A percentile compares a stretch with the other conserved stretches of the same genome.
Conservation (phyloP, 2,113 vertebrate species). For the Sapayoa aenigma region DNA sequence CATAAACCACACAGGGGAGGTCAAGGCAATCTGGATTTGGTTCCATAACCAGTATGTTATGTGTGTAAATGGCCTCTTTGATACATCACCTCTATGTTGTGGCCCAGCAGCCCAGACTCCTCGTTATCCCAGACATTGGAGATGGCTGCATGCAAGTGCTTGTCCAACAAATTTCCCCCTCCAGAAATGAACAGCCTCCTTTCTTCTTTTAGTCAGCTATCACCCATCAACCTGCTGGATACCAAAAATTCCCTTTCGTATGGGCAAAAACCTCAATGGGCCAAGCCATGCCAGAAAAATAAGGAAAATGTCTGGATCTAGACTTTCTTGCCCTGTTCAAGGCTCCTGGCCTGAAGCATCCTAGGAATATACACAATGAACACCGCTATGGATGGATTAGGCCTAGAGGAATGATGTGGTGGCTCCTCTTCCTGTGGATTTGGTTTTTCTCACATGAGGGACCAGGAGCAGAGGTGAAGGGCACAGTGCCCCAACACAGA, state of each 20-base stretch:
- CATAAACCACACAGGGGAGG: neutral
- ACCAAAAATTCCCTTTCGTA: neutral
- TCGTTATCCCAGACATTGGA: rapidly evolving
- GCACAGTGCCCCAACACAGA: rapidly evolving
- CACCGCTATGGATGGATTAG: neutral
- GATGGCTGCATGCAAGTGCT: neutral
- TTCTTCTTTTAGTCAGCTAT: neutral
- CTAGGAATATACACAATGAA: rapidly evolving
- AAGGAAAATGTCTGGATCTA: neutral
- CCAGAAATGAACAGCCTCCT: neutral
- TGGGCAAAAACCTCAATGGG: neutral
- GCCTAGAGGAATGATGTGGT: neutral
- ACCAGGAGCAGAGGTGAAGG: neutral
- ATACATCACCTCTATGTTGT: rapidly evolving
- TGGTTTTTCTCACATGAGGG: neutral
- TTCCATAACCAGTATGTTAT: neutral
- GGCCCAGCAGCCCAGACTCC: neutral
- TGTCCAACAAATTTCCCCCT: neutral
- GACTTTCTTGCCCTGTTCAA: neutral
- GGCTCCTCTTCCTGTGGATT: neutral
- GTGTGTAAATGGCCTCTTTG: neutral
- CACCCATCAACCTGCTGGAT: neutral
- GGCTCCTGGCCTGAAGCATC: neutral
- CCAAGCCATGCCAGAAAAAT: neutral
- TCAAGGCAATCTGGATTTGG: neutral